Base-by-base conservation (phyloP, 2,888 invertebrate species). In the Meiosimyza decipiens region DNA sequence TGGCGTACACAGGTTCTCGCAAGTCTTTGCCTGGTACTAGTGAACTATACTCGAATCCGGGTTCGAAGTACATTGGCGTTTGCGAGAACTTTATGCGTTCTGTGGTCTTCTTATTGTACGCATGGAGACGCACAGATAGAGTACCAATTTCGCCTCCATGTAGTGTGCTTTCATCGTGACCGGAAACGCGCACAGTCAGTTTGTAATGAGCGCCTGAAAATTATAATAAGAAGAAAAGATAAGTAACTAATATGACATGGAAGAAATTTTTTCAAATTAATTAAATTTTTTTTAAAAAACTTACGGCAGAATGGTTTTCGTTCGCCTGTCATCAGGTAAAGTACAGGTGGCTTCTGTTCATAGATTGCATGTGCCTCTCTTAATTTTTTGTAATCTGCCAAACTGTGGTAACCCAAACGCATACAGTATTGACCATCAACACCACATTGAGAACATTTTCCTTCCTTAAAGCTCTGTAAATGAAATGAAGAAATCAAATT, bases 141-240 rank as follows among this genome's bases (percentile, higher is more conserved):
- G 91, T 91, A 1, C 95, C 95, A 4, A 94, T 90, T 83, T 95
- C 95, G 0, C 95, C 94, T 0, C 94, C 94, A 82, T 95, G 94
- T 5, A 88, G 84, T 70, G 89, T 84, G 81, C 94, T 94, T 79
- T 92, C 92, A 28, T 91, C 89, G 0, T 92, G 91, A 76, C 91
- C 91, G 0, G 95, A 93, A 62, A 96, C 91, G 76, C 91, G 91
- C 16, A 95, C 88, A 0, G 90, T 91, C 12, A 96, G 89, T 81
- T 92, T 90, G 82, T 95, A 96, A 82, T 96, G 95, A 6, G 91
- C 91, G 79, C 91, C 95, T 70, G 54, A 12, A 95, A 28, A 40
- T 40, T 9, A 5, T 9, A 9, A 40, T 40, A 40, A 40, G 2
- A 18, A 50, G 18, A 3, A 57, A 22, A 28, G 4, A 28, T 3